These are phyloP conservation scores for Sycophila texana DNA, from an alignment of 2,888 invertebrate species.

Conservation along the genomic window DNA sequence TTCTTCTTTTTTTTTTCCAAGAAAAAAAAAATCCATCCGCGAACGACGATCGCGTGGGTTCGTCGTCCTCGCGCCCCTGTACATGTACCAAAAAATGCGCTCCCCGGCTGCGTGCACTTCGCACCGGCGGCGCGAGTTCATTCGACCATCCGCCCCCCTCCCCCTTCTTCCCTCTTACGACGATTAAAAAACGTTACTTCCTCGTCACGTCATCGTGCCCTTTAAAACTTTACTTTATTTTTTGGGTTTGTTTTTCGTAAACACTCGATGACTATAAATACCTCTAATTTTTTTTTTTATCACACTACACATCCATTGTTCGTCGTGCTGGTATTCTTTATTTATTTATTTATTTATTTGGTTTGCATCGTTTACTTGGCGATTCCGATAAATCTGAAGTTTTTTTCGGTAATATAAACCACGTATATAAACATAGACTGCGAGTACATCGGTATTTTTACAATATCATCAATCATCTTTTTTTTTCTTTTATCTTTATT, in stretches of 20 bases:
- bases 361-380: slow-evolving; percentile 44
- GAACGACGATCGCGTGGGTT: slow-evolving; percentile 18
- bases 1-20: slow-evolving; percentile 6
- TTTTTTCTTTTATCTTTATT: slow-evolving; percentile 53
- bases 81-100: not conserved
- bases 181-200: slow-evolving; percentile 28
- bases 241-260: slow-evolving; percentile 39
- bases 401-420: slow-evolving; percentile 72
- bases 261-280: slow-evolving; percentile 51
- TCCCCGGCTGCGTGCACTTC: not conserved
- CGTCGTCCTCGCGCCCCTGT: not conserved
- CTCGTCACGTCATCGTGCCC: slow-evolving; percentile 48
- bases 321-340: slow-evolving; percentile 57
- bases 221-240: slow-evolving; percentile 10
- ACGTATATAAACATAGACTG: slow-evolving; percentile 75
- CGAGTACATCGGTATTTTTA: slow-evolving; percentile 72
- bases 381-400: slow-evolving; percentile 57
- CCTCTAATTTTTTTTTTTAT: slow-evolving; percentile 57
- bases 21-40: too few species aligned
- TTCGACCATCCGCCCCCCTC: not conserved
- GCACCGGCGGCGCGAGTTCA: not conserved
- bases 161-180: not conserved
- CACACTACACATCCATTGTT: slow-evolving; percentile 65
- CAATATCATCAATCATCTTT: slow-evolving; percentile 60
- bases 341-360: slow-evolving; percentile 60